Evolutionary conservation across 2,888 invertebrate species (phyloP), one percentile per base, ranked within the genome.

Genomic region (Cheilosia pagana): DNA sequence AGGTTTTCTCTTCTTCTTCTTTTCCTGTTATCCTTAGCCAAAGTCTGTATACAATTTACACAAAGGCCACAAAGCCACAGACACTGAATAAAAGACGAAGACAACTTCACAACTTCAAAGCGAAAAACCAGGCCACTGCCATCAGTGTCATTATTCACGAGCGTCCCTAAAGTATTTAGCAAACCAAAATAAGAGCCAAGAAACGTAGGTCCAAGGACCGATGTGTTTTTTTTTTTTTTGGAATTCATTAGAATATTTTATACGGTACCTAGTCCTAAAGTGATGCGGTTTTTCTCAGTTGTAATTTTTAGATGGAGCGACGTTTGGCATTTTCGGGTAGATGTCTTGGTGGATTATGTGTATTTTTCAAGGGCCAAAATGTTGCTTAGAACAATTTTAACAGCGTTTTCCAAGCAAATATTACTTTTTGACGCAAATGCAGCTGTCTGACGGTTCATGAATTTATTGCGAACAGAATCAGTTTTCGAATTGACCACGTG

Each of bases 161-260:
- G 48, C 55, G 10, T 50, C 28, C 39, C 50, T 59, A 59, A 59
- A 50, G 50, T 39, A 71, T 39, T 59, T 39, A 39, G n/a, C 19
- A 39, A 16, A 52, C 52, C 21, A 60, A 25, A 19, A 59, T n/a
- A 21, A 48, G 3, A 12, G 21, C 48, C 10, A 41, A 28, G n/a
- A 52, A 60, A 19, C 16, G 21, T 19, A 43, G n/a, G n/a, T n/a
- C 12, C 14, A 41, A 50, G 41, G 50, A 60, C 50, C 16, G 12
- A 39, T 16, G 53, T 45, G 53, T 72, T 41, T 62, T 62, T 53
- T 43, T 53, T 43, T 53, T 19, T 45, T 55, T 45, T 6, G 12
- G 31, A 68, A 72, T 60, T 71, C 71, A 60, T 72, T 72, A 48
- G 60, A 72, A 72, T 72, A 72, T 62, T 72, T 71, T 60, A 71